phyloP scores from a whole-genome alignment of 2,113 vertebrate genomes.

The Elgaria multicarinata region DNA sequence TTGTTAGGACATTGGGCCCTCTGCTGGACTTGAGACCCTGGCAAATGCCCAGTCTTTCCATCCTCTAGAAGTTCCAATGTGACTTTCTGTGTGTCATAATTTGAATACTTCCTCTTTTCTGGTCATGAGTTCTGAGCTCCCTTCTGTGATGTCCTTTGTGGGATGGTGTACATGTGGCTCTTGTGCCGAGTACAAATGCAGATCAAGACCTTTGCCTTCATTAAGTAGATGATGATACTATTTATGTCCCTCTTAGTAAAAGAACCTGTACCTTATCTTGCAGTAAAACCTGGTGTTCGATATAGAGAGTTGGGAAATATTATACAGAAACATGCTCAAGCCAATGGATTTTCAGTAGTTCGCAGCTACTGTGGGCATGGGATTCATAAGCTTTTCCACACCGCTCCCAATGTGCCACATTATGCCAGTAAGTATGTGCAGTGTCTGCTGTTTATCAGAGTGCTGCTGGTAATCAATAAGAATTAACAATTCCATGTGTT shows the following conservation, averaged over 20 bases:
- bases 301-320: slow-evolving; percentile 98
- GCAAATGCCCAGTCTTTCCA: too few relatives aligned
- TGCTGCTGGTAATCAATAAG: not conserved
- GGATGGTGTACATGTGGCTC: not conserved
- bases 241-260: slow-evolving; percentile 10
- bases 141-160: not conserved
- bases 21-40: too few relatives aligned
- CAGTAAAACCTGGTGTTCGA: slow-evolving; percentile 96
- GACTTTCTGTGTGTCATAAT: not conserved
- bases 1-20: too few relatives aligned
- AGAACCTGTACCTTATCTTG: slow-evolving; percentile 34
- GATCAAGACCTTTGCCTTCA: not conserved
- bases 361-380: slow-evolving; percentile 98
- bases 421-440: slow-evolving; percentile 87
- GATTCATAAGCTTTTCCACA: slow-evolving; percentile 98
- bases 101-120: not conserved
- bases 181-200: not conserved
- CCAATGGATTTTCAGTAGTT: slow-evolving; percentile 96
- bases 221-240: not conserved
- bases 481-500: not conserved
- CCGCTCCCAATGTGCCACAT: slow-evolving; percentile 94
- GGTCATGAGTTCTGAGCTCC: not conserved
- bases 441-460: not conserved
- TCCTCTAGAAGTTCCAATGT: not conserved
- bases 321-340: slow-evolving; percentile 98